Evolutionary conservation across 2,113 vertebrate genomes (phyloP).

Genomic region (Hippoglossus stenolepis): DNA sequence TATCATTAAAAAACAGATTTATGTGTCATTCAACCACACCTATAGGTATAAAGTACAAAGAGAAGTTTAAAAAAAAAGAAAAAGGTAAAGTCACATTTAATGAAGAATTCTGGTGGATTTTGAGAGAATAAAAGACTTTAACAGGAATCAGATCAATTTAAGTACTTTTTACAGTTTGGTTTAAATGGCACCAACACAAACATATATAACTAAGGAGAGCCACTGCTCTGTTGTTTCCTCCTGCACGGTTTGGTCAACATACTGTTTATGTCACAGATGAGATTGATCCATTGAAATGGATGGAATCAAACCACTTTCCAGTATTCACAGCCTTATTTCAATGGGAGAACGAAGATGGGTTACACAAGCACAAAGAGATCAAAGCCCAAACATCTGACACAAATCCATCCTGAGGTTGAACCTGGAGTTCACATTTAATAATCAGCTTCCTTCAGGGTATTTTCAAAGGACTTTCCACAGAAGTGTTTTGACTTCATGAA

Average conservation of each 20-base stretch:
- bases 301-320: constrained; percentile 11
- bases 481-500: not conserved
- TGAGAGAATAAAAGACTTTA: not conserved
- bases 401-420: constrained; percentile 19
- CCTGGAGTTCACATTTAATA: constrained; percentile 20
- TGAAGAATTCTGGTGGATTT: not conserved
- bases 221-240: not conserved
- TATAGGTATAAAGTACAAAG: too few species aligned
- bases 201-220: not conserved
- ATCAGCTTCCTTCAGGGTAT: constrained; percentile 7
- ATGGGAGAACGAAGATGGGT: not conserved
- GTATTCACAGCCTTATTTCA: constrained; percentile 22
- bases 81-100: too few species aligned
- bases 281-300: constrained; percentile 49
- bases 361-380: constrained; percentile 15
- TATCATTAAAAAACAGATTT: not conserved
- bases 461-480: not conserved
- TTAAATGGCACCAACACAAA: not conserved
- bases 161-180: not conserved
- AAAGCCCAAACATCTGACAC: constrained; percentile 21
- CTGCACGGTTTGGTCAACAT: constrained; percentile 4
- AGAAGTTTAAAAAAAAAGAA: too few species aligned
- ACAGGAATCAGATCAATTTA: not conserved
- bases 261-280: constrained; percentile 25
- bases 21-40: not conserved